These are phyloP conservation scores for Trypoxylon attenuatum DNA, from an alignment of 2,888 invertebrate genomes.

Conservation along the genomic window DNA sequence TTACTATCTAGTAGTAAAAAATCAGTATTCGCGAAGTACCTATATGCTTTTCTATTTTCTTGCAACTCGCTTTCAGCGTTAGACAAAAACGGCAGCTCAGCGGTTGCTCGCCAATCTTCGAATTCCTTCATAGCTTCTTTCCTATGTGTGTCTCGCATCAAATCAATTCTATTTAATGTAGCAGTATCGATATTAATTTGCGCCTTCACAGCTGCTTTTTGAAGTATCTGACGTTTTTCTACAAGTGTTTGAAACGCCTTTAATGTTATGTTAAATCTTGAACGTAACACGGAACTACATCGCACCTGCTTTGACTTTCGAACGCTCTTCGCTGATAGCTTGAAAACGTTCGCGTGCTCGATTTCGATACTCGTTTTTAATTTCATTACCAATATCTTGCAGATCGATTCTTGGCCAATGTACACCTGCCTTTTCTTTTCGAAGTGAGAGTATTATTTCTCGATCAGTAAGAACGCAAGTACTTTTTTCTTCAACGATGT, in stretches of 20 bases:
- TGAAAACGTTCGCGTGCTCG: constrained; percentile 78
- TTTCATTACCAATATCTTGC: constrained; percentile 77
- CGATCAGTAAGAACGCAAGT: constrained; percentile 80
- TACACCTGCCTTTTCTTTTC: constrained; percentile 76
- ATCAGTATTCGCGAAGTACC: constrained; percentile 35
- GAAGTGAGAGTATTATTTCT: constrained; percentile 80
- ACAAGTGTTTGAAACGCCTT: no score
- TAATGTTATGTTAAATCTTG: background rate
- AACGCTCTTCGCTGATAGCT: constrained; percentile 76
- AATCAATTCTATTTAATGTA: constrained; percentile 80
- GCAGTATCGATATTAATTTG: constrained; percentile 79
- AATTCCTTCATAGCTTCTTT: constrained; percentile 81
- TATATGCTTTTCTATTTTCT: constrained; percentile 62
- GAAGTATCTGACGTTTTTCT: constrained; percentile 77
- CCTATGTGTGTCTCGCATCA: constrained; percentile 79
- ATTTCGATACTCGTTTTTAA: constrained; percentile 78
- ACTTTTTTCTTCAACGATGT: constrained; percentile 80
- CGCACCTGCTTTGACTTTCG: constrained; percentile 75
- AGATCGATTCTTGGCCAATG: constrained; percentile 78
- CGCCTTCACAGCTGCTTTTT: constrained; percentile 78
- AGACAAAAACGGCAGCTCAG: constrained; percentile 57
- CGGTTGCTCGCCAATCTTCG: constrained; percentile 77
- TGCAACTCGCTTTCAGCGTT: constrained; percentile 48
- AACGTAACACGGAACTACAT: no score
- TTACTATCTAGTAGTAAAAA: no score